Percentiles rank a stretch among this genome's conserved stretches.
Conservation (phyloP, 2,888 invertebrate species). For the Melieria omissa region DNA sequence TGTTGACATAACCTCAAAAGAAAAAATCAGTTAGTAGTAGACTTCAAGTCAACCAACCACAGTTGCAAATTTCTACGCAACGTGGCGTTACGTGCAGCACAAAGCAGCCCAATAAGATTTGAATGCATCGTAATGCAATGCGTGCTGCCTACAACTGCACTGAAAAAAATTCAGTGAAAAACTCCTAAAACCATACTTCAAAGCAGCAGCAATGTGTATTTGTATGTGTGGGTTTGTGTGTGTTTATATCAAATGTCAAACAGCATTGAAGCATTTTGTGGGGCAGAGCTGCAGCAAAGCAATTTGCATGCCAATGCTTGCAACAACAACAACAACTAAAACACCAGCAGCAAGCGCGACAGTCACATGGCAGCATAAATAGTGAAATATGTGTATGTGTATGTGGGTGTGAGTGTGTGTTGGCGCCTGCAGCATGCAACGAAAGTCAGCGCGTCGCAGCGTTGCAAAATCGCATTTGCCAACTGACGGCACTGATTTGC, state of each 20-base stretch:
- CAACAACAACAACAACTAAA: not conserved
- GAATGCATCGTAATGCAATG: no score
- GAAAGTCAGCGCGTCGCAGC: not conserved
- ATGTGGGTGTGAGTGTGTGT: not conserved
- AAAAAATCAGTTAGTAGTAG: no score
- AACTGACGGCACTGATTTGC: not conserved
- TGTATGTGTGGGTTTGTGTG: not conserved
- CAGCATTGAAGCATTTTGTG: not conserved
- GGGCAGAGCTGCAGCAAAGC: not conserved
- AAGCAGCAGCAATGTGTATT: no score
- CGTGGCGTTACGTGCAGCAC: no score
- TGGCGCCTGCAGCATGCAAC: not conserved
- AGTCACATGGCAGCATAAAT: not conserved
- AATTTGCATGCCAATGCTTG: constrained; percentile 1
- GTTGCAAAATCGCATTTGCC: not conserved
- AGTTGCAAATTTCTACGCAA: no score
- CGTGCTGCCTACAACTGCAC: not conserved
- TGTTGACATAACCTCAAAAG: no score
- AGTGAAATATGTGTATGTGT: not conserved
- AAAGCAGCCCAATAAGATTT: no score
- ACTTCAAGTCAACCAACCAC: no score
- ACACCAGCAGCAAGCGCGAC: not conserved
- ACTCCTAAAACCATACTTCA: no score
- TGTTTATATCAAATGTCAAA: not conserved
- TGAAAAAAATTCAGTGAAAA: not conserved